phyloP scores from a whole-genome alignment of 2,113 vertebrate genomes.

The Tyrannus savana region DNA sequence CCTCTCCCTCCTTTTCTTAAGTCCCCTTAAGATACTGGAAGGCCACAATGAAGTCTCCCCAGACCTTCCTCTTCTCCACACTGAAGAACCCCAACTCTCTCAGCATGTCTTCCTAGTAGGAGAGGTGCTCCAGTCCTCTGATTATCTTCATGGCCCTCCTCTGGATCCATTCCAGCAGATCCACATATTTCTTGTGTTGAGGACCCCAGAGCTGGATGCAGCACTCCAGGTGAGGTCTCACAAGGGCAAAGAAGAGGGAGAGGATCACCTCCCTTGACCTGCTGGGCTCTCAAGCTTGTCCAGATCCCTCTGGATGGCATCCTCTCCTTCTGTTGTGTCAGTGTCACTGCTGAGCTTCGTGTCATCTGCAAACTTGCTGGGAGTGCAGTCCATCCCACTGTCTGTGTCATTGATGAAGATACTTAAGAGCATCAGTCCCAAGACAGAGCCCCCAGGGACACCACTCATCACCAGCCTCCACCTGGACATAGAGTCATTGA shows the following conservation, averaged over 20 bases:
- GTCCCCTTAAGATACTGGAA: not conserved
- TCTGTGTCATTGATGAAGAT: not conserved
- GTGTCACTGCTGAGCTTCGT: not conserved
- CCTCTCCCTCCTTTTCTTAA: not conserved
- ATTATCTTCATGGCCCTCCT: not conserved
- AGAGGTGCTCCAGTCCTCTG: not conserved
- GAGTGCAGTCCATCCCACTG: not conserved
- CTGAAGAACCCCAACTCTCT: not conserved
- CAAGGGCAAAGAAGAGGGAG: not conserved
- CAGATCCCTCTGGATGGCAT: not conserved
- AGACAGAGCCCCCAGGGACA: not conserved
- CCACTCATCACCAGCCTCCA: not conserved
- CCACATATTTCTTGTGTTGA: not conserved
- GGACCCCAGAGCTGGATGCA: not conserved
- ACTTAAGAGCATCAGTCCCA: not conserved
- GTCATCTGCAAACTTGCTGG: not conserved
- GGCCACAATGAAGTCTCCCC: not conserved
- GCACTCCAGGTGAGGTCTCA: not conserved
- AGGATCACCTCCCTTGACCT: not conserved
- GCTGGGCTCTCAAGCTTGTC: not conserved
- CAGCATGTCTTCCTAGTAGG: not conserved
- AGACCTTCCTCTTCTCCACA: not conserved
- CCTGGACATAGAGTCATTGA: not conserved
- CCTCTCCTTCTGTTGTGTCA: not conserved
- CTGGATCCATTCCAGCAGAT: fast-evolving